Percentiles rank a stretch among this genome's conserved stretches.
phyloP scores from a whole-genome alignment of 2,888 invertebrate species.

The Melinopterus prodromus region DNA sequence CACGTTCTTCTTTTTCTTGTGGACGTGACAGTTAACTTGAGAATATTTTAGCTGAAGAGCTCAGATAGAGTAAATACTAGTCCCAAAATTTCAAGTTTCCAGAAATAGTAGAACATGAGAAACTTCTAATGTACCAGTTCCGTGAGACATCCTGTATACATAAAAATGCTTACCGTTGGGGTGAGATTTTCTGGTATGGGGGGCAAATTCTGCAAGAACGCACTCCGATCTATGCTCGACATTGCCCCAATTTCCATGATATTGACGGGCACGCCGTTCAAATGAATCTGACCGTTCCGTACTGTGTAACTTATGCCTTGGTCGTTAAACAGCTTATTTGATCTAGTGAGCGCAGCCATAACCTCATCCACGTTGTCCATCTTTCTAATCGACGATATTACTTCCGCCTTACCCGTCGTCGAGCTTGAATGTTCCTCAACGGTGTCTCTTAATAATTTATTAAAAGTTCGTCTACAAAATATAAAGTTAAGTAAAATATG shows the following conservation, averaged over 20 bases:
- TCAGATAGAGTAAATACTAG: too few species aligned
- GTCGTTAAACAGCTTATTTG: constrained; percentile 65
- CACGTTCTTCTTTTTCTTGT: too few species aligned
- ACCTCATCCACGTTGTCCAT: constrained; percentile 66
- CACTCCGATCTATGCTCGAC: constrained; percentile 44
- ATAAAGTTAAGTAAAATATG: constrained; percentile 11
- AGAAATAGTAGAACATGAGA: too few species aligned
- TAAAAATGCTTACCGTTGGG: neutral
- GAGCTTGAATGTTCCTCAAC: constrained; percentile 60
- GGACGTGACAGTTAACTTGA: too few species aligned
- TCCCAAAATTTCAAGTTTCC: too few species aligned
- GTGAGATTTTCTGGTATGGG: constrained; percentile 32
- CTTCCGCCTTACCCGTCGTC: constrained; percentile 63
- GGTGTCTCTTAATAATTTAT: constrained; percentile 66
- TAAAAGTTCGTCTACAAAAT: constrained; percentile 66
- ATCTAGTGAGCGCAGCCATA: constrained; percentile 64
- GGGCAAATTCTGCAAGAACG: constrained; percentile 43
- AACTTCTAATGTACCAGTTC: too few species aligned
- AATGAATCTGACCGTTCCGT: constrained; percentile 47
- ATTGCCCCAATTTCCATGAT: constrained; percentile 49
- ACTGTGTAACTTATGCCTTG: constrained; percentile 57
- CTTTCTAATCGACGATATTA: constrained; percentile 64
- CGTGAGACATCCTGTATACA: too few species aligned
- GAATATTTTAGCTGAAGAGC: too few species aligned
- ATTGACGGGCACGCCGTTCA: constrained; percentile 51